Conservation (phyloP, 2,888 invertebrate species). For the Artemia sinica region DNA sequence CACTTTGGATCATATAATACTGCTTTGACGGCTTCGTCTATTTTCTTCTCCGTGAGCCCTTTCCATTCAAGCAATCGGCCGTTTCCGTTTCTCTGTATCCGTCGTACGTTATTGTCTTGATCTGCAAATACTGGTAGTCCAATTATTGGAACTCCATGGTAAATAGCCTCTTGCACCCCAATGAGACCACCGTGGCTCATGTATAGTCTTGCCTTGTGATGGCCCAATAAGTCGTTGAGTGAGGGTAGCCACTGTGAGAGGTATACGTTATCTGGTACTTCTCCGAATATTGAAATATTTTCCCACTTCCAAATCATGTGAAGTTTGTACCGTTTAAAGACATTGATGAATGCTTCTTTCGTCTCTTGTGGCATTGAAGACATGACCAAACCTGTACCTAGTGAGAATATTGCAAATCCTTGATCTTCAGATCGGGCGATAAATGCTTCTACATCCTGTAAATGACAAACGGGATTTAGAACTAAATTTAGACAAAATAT, state of each 20-base stretch:
- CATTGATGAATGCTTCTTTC: no score
- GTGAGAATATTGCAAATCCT: no score
- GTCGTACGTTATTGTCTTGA: slow-evolving; percentile 65
- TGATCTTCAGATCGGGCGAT: no score
- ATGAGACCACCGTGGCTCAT: slow-evolving; percentile 63
- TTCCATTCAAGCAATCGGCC: slow-evolving; percentile 55
- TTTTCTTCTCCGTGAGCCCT: slow-evolving; percentile 45
- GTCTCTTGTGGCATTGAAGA: no score
- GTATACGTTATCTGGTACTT: no score
- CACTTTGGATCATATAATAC: slow-evolving; percentile 48
- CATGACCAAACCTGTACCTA: no score
- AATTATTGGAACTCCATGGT: slow-evolving; percentile 61
- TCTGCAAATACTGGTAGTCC: slow-evolving; percentile 67
- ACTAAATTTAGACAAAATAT: no score
- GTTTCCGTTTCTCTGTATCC: slow-evolving; percentile 59
- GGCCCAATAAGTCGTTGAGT: slow-evolving; percentile 37
- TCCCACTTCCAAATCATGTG: no score
- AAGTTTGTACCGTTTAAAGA: no score
- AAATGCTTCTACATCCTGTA: no score
- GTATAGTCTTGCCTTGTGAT: slow-evolving; percentile 56
- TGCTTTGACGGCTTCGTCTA: slow-evolving; percentile 49
- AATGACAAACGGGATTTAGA: no score
- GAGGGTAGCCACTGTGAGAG: background rate
- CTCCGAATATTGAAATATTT: no score
- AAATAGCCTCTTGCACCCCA: slow-evolving; percentile 66